A percentile compares a stretch with the other conserved stretches of the same genome.
These are phyloP conservation scores for Laticauda colubrina DNA, from an alignment of 2,113 vertebrate genomes.

Conservation along the genomic window DNA sequence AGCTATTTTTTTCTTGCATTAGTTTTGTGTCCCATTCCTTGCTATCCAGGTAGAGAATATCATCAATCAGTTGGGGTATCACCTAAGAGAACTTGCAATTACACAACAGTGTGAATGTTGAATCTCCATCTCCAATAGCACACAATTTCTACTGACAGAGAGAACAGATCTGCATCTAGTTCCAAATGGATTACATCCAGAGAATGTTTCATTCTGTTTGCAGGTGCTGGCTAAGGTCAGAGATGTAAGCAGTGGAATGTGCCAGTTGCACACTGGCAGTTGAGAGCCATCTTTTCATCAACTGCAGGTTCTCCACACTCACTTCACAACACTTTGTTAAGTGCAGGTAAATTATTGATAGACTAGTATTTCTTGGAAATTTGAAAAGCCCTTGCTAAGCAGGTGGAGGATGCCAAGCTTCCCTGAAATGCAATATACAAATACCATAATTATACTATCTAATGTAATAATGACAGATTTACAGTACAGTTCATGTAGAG, in stretches of 20 bases:
- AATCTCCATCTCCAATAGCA: background rate
- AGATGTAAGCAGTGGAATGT: background rate
- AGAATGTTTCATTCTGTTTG: background rate
- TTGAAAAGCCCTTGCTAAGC: background rate
- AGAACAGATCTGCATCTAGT: background rate
- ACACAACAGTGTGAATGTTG: background rate
- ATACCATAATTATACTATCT: background rate
- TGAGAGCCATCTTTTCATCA: background rate
- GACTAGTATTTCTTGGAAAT: background rate
- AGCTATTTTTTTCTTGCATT: background rate
- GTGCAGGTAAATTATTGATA: background rate
- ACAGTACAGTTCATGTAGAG: background rate
- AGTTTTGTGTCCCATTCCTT: background rate
- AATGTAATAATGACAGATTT: background rate
- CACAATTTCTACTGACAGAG: background rate
- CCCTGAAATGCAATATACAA: background rate
- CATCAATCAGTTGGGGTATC: background rate
- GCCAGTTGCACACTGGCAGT: background rate
- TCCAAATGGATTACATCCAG: background rate
- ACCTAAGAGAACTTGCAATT: background rate
- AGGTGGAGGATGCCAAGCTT: background rate
- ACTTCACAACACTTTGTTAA: background rate
- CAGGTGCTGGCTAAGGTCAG: background rate
- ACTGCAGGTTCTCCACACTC: background rate
- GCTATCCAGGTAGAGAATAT: background rate